Percentiles rank a stretch among this genome's conserved stretches.
phyloP scores from a whole-genome alignment of 2,797 vertebrate species.

The Poecile montanus region DNA sequence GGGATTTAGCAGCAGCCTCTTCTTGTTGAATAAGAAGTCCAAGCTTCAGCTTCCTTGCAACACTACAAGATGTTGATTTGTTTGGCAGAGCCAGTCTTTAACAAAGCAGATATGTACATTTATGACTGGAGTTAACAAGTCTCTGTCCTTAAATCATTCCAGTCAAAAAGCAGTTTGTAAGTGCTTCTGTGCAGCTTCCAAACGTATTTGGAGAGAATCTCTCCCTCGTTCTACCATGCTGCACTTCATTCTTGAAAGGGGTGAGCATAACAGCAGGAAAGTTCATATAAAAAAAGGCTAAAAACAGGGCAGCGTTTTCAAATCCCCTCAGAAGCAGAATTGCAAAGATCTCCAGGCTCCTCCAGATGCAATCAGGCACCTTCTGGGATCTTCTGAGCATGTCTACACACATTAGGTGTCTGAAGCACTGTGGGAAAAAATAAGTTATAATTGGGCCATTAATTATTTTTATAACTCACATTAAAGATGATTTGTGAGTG shows the following conservation, averaged over 20 bases:
- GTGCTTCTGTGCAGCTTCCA: not conserved
- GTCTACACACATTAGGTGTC: not conserved
- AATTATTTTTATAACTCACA: slow-evolving; percentile 1
- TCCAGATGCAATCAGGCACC: not conserved
- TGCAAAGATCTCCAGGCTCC: not conserved
- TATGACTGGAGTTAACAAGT: not conserved
- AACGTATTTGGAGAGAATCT: not conserved
- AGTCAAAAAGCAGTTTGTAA: not conserved
- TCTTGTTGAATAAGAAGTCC: not conserved
- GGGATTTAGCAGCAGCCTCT: not conserved
- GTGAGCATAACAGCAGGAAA: not conserved
- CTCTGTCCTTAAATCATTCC: not conserved
- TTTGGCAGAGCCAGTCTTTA: not conserved
- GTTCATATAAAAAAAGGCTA: not conserved
- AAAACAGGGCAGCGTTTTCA: not conserved
- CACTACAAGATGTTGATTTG: not conserved
- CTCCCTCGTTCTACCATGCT: not conserved
- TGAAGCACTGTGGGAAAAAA: not conserved
- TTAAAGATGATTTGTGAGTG: not conserved
- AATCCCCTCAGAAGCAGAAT: not conserved
- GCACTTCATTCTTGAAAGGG: not conserved
- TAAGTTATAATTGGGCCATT: not conserved
- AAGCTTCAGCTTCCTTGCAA: not conserved
- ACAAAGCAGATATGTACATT: not conserved
- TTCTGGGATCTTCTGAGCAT: not conserved